Evolutionary conservation across 30 jellyfish, hydroid and myxozoan species (phyloP).

Genomic region (Morbakka virulenta): DNA sequence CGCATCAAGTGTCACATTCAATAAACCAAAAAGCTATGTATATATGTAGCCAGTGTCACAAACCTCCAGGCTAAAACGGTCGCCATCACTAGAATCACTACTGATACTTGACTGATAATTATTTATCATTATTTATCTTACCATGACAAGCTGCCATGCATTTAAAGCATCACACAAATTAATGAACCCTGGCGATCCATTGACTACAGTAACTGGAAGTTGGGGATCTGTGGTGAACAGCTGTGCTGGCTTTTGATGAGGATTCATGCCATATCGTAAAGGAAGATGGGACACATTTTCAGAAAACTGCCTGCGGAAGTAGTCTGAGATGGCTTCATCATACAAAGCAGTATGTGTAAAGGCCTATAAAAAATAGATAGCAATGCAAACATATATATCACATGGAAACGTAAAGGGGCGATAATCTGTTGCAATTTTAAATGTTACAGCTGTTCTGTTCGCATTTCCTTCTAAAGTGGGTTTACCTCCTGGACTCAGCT

Average conservation of each 20-base stretch:
- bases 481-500: too few species aligned
- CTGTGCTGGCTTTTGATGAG: slow-evolving; percentile 93
- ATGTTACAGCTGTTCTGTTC: too few species aligned
- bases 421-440: too few species aligned
- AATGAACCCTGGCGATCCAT: slow-evolving; percentile 94
- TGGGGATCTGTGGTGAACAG: slow-evolving; percentile 27
- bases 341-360: slow-evolving; percentile 84
- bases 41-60: too few species aligned
- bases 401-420: not conserved
- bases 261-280: slow-evolving; percentile 89
- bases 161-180: slow-evolving; percentile 90
- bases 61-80: too few species aligned
- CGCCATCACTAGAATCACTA: too few species aligned
- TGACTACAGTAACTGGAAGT: slow-evolving; percentile 67
- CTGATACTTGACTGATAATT: too few species aligned
- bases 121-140: not conserved
- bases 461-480: too few species aligned
- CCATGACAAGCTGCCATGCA: slow-evolving; percentile 93
- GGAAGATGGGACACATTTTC: slow-evolving; percentile 67
- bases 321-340: slow-evolving; percentile 76
- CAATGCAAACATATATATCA: not conserved
- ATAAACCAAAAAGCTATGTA: too few species aligned
- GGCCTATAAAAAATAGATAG: slow-evolving; percentile 65
- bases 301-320: slow-evolving; percentile 73
- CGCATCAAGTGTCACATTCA: too few species aligned